Conservation (phyloP, 2,113 vertebrate genomes). For the Pomatorhinus ruficollis region DNA sequence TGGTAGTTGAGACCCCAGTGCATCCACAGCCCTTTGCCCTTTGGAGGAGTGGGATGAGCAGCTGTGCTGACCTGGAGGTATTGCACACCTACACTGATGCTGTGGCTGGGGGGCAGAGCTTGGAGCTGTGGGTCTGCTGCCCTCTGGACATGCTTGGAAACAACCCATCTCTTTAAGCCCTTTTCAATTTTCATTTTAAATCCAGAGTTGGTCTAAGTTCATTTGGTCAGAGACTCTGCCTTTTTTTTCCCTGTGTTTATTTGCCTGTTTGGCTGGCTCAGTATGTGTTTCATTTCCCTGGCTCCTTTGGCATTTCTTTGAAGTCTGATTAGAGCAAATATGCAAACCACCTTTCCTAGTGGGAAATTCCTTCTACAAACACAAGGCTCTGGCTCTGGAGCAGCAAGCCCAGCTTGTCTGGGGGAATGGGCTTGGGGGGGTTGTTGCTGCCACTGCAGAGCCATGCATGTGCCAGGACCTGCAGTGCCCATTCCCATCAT, state of each 20-base stretch:
- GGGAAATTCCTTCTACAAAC: slow-evolving; percentile 13
- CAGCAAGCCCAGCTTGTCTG: not conserved
- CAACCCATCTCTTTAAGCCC: not conserved
- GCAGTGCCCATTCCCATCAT: not conserved
- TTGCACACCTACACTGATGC: rapidly evolving
- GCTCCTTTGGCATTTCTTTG: slow-evolving; percentile 34
- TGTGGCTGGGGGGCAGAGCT: not conserved
- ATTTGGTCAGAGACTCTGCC: not conserved
- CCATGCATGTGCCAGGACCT: not conserved
- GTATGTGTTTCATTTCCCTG: slow-evolving; percentile 17
- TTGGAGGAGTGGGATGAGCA: not conserved
- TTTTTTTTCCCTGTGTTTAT: not conserved
- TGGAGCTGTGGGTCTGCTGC: not conserved
- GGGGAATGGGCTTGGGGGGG: rapidly evolving
- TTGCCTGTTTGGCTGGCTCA: not conserved
- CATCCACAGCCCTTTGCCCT: not conserved
- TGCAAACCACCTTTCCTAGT: not conserved
- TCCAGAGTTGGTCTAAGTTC: not conserved
- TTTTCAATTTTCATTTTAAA: not conserved
- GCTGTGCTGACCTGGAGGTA: not conserved
- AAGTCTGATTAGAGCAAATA: slow-evolving; percentile 43
- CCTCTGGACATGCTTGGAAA: not conserved
- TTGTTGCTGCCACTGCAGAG: not conserved
- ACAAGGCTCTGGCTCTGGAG: not conserved
- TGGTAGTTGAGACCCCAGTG: not conserved